Evolutionary conservation across 2,113 vertebrate species (phyloP), one percentile per base, ranked within the genome.

Genomic region (Chaenocephalus aceratus): DNA sequence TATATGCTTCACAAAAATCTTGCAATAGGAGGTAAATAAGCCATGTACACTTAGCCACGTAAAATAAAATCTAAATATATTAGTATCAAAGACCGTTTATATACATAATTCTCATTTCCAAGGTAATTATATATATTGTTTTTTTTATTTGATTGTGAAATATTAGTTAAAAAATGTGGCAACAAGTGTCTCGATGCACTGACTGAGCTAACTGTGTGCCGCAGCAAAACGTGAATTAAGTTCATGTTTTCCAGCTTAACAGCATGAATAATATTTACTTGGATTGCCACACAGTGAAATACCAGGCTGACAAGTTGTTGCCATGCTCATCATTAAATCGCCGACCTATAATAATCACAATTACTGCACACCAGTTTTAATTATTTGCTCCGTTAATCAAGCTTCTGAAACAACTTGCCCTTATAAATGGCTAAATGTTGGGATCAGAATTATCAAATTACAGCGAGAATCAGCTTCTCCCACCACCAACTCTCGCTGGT

Each of bases 371-470:
- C 93, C 94, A 91, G 82, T 96, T 96, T 96, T 95, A 95, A 96
- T 96, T 91, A 91, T 96, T 96, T 95, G 93, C 95, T 95, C 94
- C 87, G 87, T 87, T 90, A 92, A 92, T 94, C 92, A 94, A 94
- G 93, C 94, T 94, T 95, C 94, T 96, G 93, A 95, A 96, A 96
- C 95, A 96, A 96, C 96, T 97, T 96, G 92, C 90, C 77, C 91
- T 94, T 95, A 96, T 95, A 94, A 97, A 96, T 92, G 92, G 93
- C 89, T 94, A 94, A 94, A 95, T 95, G 94, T 94, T 94, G 80
- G 75, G 94, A 97, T 96, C 95, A 95, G 95, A 96, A 96, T 96
- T 94, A 96, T 95, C 95, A 96, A 97, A 97, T 97, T 96, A 95
- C 95, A 96, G 90, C 91, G 86, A 94, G 94, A 94, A 96, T 94